These are phyloP conservation scores for Penaeus vannamei DNA, from an alignment of 1,140 invertebrate species.

Conservation along the genomic window DNA sequence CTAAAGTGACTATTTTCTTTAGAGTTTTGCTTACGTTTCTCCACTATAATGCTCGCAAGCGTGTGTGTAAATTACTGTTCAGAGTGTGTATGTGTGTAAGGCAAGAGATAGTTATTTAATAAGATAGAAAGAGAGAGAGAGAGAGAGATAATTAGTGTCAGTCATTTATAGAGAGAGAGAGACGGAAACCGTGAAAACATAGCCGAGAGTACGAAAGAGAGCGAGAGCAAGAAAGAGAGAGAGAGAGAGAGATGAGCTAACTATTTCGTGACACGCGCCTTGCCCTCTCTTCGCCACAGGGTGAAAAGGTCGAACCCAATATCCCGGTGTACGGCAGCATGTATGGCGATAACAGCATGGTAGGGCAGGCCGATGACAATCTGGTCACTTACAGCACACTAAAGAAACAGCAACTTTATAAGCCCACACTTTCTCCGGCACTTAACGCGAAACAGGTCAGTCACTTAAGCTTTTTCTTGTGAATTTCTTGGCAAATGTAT, in stretches of 20 bases:
- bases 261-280: background rate
- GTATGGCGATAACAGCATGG: constrained; percentile 46
- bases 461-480: background rate
- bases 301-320: constrained; percentile 58
- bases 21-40: too few species aligned
- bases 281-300: background rate
- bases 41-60: too few species aligned
- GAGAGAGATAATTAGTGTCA: too few species aligned
- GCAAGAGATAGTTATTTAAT: too few species aligned
- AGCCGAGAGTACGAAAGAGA: too few species aligned
- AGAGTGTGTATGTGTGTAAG: too few species aligned
- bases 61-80: too few species aligned
- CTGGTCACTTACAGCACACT: constrained; percentile 51
- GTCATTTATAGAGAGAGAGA: too few species aligned
- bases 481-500: background rate
- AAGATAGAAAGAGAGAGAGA: too few species aligned
- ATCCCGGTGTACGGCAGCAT: constrained; percentile 59
- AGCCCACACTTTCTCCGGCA: constrained; percentile 50
- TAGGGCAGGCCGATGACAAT: constrained; percentile 40
- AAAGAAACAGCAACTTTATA: constrained; percentile 61
- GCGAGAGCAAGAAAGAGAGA: too few species aligned
- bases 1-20: too few species aligned
- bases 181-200: too few species aligned
- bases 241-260: background rate
- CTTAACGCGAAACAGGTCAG: constrained; percentile 52